A percentile compares a stretch with the other conserved stretches of the same genome.
Evolutionary conservation across 2,797 vertebrate genomes (phyloP).

Genomic region (Gadopsis bispinosus): DNA sequence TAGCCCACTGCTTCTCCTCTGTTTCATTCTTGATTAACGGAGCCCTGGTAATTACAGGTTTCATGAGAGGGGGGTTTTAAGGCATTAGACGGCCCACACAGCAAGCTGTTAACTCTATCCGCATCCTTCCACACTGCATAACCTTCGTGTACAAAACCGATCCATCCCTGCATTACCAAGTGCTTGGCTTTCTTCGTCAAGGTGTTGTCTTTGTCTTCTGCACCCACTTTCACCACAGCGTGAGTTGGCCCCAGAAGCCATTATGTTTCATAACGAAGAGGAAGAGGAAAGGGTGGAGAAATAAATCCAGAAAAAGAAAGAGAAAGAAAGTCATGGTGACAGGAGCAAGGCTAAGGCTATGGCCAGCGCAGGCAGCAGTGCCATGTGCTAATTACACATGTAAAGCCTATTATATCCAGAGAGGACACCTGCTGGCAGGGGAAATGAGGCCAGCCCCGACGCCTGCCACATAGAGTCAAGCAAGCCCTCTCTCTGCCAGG

Average conservation of each 20-base stretch:
- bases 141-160: conserved; percentile 29
- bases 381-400: conserved; percentile 97
- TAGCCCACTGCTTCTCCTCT: conserved; percentile 85
- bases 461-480: conserved; percentile 85
- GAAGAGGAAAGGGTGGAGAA: conserved; percentile 46
- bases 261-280: conserved; percentile 69
- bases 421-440: conserved; percentile 94
- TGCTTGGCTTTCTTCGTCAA: conserved; percentile 49
- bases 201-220: conserved; percentile 60
- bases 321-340: conserved; percentile 68
- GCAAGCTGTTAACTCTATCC: conserved; percentile 82
- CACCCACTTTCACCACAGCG: conserved; percentile 57
- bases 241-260: conserved; percentile 55
- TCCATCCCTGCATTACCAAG: conserved; percentile 27
- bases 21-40: conserved; percentile 89
- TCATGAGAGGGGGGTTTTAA: conserved; percentile 72
- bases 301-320: conserved; percentile 52
- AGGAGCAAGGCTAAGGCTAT: conserved; percentile 63
- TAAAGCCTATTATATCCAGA: conserved; percentile 93
- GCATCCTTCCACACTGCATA: conserved; percentile 43
- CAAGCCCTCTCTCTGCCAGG: conserved; percentile 73
- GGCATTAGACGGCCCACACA: conserved; percentile 78
- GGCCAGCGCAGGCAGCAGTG: conserved; percentile 76
- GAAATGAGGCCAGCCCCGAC: conserved; percentile 90
- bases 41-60: conserved; percentile 88